Percentiles rank a stretch among this genome's conserved stretches.
phyloP scores from a whole-genome alignment of 2,797 vertebrate species.

The Ficedula albicollis region DNA sequence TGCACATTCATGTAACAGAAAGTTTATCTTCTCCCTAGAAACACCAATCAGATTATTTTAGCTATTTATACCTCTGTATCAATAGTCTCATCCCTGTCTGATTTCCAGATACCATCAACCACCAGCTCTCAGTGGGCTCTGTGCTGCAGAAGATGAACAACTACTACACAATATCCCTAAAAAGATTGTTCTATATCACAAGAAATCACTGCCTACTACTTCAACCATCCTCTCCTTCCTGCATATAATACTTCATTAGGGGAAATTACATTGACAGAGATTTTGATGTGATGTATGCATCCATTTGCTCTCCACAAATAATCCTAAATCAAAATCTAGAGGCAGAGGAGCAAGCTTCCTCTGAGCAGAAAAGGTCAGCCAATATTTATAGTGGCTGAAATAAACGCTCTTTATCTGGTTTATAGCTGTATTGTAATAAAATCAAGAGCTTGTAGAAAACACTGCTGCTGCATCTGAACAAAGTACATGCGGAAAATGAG shows the following conservation, averaged over 20 bases:
- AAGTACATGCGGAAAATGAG: not conserved
- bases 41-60: not conserved
- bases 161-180: not conserved
- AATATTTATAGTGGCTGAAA: conserved; percentile 33
- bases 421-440: conserved; percentile 39
- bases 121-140: not conserved
- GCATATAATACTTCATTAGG: not conserved
- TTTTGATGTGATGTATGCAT: not conserved
- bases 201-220: not conserved
- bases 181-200: not conserved
- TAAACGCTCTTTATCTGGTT: conserved; percentile 30
- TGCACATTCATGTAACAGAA: no score
- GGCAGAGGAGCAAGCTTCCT: conserved; percentile 19
- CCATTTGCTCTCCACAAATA: conserved; percentile 40
- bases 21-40: not conserved
- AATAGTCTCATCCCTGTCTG: not conserved
- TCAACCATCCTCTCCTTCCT: not conserved
- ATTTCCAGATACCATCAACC: not conserved
- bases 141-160: not conserved
- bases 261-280: not conserved
- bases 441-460: conserved; percentile 17
- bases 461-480: not conserved
- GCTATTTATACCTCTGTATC: not conserved
- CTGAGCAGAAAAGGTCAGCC: conserved; percentile 44
- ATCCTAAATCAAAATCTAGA: conserved; percentile 34